Evolutionary conservation across 2,888 invertebrate genomes (phyloP).

Genomic region (Xestia sexstrigata): DNA sequence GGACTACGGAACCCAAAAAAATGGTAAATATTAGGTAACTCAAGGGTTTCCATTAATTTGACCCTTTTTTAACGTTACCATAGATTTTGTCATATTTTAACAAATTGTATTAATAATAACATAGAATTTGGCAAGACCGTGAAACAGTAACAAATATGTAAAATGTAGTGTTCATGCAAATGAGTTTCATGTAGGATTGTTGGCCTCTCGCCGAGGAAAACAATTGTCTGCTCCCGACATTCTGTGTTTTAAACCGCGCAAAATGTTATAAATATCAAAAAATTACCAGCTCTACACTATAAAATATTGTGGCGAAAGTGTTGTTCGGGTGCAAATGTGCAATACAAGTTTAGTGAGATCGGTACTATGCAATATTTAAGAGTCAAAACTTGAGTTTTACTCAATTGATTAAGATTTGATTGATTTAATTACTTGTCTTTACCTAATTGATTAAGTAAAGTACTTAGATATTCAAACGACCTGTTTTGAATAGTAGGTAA

Average conservation of each 20-base stretch:
- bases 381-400: no score
- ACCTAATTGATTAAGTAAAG: no score
- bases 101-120: slow-evolving; percentile 37
- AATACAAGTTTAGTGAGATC: not conserved
- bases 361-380: not conserved
- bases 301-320: slow-evolving; percentile 39
- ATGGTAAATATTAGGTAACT: no score
- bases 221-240: slow-evolving; percentile 54
- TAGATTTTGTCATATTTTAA: not conserved
- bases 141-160: slow-evolving; percentile 48
- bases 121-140: slow-evolving; percentile 38
- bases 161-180: slow-evolving; percentile 63
- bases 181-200: slow-evolving; percentile 56
- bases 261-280: slow-evolving; percentile 49
- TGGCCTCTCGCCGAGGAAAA: slow-evolving; percentile 66
- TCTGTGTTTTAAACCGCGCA: slow-evolving; percentile 46
- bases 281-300: slow-evolving; percentile 29
- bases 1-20: no score
- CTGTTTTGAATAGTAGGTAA: no score
- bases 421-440: no score
- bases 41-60: not conserved
- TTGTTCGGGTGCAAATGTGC: slow-evolving; percentile 4
- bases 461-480: not conserved
- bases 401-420: no score
- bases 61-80: not conserved